Evolutionary conservation across 2,888 invertebrate genomes (phyloP).

Genomic region (Allophyes oxyacanthae): DNA sequence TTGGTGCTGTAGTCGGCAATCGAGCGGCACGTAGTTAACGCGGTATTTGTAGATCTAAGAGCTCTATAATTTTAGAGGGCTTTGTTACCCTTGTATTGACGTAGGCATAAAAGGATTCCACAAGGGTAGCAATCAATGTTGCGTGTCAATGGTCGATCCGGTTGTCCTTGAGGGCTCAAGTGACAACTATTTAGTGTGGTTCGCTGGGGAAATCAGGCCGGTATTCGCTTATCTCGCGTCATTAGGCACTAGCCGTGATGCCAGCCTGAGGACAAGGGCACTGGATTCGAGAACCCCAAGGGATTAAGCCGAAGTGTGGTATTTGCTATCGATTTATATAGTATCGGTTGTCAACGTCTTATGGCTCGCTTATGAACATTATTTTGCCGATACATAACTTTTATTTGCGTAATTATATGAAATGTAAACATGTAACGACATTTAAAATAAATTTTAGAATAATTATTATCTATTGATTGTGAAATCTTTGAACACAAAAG

Average conservation of each 20-base stretch:
- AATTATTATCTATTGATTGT: too few species aligned
- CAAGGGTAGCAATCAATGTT: slow-evolving; percentile 50
- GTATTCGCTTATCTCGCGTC: slow-evolving; percentile 82
- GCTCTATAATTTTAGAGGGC: slow-evolving; percentile 17
- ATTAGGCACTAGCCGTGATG: slow-evolving; percentile 71
- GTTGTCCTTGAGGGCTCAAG: slow-evolving; percentile 54
- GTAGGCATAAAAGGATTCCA: slow-evolving; percentile 27
- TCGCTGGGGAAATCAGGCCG: slow-evolving; percentile 82
- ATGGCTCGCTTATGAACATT: background rate
- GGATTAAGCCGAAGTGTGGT: slow-evolving; percentile 51
- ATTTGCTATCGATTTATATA: slow-evolving; percentile 44
- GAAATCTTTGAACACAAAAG: too few species aligned
- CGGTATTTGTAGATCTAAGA: slow-evolving; percentile 21
- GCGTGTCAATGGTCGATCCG: slow-evolving; percentile 64
- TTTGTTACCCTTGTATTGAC: slow-evolving; percentile 14
- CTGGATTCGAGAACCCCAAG: slow-evolving; percentile 50
- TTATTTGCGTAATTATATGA: too few species aligned
- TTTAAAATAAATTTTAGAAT: too few species aligned
- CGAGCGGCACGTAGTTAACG: slow-evolving; percentile 13
- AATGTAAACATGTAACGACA: too few species aligned
- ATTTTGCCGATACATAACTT: background rate
- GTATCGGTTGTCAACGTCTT: slow-evolving; percentile 32
- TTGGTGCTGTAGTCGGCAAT: slow-evolving; percentile 16
- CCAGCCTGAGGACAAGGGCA: slow-evolving; percentile 70
- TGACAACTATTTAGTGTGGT: slow-evolving; percentile 60